Percentiles rank a stretch among this genome's conserved stretches.
Evolutionary conservation across 2,113 vertebrate species (phyloP).

Genomic region (Solenodon paradoxus): DNA sequence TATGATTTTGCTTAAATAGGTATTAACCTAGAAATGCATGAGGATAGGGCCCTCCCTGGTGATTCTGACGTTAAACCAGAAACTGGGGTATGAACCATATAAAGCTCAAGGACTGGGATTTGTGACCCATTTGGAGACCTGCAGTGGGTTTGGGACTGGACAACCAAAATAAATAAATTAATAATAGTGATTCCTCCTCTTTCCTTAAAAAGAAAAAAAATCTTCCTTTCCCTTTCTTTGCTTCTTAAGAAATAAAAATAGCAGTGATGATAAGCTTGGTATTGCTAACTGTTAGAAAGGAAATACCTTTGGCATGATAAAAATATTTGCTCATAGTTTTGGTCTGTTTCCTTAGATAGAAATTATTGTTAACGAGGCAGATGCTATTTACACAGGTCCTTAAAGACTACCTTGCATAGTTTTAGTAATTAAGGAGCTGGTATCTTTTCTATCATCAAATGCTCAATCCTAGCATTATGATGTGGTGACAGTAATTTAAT

Average conservation of each 20-base stretch:
- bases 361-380: background rate
- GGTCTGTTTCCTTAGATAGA: background rate
- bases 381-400: background rate
- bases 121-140: no score
- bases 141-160: no score
- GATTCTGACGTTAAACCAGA: no score
- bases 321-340: background rate
- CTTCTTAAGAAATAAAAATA: no score
- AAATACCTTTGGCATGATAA: background rate
- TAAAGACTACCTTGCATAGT: fast-evolving
- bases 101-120: no score
- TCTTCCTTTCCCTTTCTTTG: no score
- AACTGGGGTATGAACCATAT: no score
- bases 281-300: background rate
- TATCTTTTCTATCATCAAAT: background rate
- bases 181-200: no score
- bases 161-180: no score
- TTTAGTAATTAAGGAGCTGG: background rate
- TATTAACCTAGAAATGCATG: background rate
- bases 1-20: background rate
- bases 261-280: background rate
- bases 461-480: background rate
- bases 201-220: no score
- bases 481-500: background rate
- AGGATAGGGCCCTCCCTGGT: no score